These are phyloP conservation scores for Apodemus speciosus DNA, from an alignment of 2,113 vertebrate species.

Conservation along the genomic window DNA sequence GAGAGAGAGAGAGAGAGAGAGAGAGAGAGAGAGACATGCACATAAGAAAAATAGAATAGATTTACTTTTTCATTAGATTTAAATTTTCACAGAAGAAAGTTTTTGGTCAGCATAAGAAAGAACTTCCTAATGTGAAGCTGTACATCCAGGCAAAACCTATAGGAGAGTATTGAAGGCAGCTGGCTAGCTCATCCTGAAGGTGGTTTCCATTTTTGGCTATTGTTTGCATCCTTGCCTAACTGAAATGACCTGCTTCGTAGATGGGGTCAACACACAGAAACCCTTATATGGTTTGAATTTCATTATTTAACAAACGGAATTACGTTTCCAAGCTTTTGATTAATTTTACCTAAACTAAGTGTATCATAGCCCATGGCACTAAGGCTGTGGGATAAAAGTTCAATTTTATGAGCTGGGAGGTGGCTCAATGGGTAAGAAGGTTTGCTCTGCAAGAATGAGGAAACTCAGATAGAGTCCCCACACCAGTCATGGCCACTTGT, in stretches of 20 bases:
- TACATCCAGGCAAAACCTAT: background rate
- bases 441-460: background rate
- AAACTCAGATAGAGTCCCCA: no score
- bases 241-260: background rate
- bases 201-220: background rate
- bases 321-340: background rate
- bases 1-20: background rate
- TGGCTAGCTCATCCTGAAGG: background rate
- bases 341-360: constrained; percentile 46
- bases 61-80: background rate
- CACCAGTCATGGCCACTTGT: background rate
- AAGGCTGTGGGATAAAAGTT: background rate
- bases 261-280: background rate
- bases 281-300: background rate
- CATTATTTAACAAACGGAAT: constrained; percentile 25
- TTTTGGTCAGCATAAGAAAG: background rate
- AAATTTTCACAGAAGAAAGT: background rate
- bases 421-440: background rate
- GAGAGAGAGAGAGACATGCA: background rate
- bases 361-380: background rate
- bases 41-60: background rate
- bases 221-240: constrained; percentile 10
- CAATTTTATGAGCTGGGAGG: no score
- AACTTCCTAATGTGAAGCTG: background rate
- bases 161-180: background rate